Evolutionary conservation across 2,888 invertebrate genomes (phyloP).

Genomic region (Athrips mouffetella): DNA sequence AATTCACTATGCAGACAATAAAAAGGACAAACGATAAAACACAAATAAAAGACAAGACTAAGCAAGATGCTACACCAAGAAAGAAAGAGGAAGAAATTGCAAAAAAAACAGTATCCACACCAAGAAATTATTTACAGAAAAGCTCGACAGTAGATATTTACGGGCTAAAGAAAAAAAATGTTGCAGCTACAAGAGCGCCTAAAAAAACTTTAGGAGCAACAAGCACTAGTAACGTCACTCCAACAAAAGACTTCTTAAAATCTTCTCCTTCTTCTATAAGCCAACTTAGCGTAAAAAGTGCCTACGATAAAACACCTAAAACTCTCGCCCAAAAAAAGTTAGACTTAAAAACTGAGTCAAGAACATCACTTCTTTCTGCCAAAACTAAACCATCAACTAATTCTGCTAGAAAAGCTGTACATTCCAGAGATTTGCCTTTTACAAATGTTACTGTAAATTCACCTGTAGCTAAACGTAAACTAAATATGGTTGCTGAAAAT

Average conservation of each 20-base stretch:
- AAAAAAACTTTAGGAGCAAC: slow-evolving; percentile 39
- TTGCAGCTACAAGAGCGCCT: slow-evolving; percentile 36
- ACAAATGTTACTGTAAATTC: slow-evolving; percentile 59
- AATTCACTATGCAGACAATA: slow-evolving; percentile 3
- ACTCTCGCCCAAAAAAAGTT: slow-evolving; percentile 23
- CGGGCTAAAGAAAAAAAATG: slow-evolving; percentile 41
- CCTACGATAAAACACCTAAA: slow-evolving; percentile 16
- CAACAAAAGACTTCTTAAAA: slow-evolving; percentile 55
- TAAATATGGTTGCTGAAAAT: slow-evolving; percentile 21
- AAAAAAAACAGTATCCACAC: slow-evolving; percentile 49
- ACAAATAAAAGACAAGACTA: neutral
- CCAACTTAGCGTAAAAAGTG: slow-evolving; percentile 28
- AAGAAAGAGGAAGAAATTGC: slow-evolving; percentile 38
- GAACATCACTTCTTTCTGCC: slow-evolving; percentile 19
- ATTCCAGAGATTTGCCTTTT: slow-evolving; percentile 35
- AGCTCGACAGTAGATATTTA: slow-evolving; percentile 58
- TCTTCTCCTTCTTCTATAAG: slow-evolving; percentile 50
- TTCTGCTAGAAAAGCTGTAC: slow-evolving; percentile 27
- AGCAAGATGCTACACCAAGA: neutral
- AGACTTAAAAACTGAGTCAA: slow-evolving; percentile 23
- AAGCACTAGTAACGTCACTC: slow-evolving; percentile 37
- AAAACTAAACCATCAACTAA: slow-evolving; percentile 28
- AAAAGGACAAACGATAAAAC: neutral
- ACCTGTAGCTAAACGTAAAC: slow-evolving; percentile 45
- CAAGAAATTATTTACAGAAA: slow-evolving; percentile 49